phyloP scores from a whole-genome alignment of 2,113 vertebrate genomes.

The Phalacrocorax brasilianus region DNA sequence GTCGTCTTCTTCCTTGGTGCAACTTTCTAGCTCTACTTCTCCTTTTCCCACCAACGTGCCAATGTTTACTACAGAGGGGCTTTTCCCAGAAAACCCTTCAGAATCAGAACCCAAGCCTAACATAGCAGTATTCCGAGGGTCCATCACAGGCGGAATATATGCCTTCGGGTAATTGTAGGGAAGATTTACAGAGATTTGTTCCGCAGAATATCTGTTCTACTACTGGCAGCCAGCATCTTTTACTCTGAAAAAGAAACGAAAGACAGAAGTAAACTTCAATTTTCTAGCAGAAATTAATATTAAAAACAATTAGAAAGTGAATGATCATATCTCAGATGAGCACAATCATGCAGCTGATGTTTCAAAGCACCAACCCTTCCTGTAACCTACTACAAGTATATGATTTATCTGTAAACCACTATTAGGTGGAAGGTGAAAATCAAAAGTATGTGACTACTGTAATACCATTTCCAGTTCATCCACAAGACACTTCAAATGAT shows the following conservation, averaged over 20 bases:
- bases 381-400: not conserved
- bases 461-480: not conserved
- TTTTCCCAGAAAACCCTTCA: constrained; percentile 79
- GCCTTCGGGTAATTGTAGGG: constrained; percentile 53
- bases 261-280: not conserved
- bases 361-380: not conserved
- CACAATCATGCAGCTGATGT: not conserved
- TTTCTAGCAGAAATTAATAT: not conserved
- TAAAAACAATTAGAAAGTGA: not conserved
- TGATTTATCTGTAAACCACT: not conserved
- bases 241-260: constrained; percentile 57
- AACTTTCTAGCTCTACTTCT: constrained; percentile 64
- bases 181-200: constrained; percentile 58
- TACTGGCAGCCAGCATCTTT: constrained; percentile 71
- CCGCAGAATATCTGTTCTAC: constrained; percentile 54
- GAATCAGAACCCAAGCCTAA: constrained; percentile 81
- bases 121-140: constrained; percentile 82
- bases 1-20: constrained; percentile 71
- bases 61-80: constrained; percentile 67
- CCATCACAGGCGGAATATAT: constrained; percentile 75
- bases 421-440: not conserved
- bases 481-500: not conserved
- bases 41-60: constrained; percentile 68
- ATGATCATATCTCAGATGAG: not conserved
- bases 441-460: not conserved